Evolutionary conservation across 2,113 vertebrate species (phyloP).

Genomic region (Boulengeromyrus knoepffleri): DNA sequence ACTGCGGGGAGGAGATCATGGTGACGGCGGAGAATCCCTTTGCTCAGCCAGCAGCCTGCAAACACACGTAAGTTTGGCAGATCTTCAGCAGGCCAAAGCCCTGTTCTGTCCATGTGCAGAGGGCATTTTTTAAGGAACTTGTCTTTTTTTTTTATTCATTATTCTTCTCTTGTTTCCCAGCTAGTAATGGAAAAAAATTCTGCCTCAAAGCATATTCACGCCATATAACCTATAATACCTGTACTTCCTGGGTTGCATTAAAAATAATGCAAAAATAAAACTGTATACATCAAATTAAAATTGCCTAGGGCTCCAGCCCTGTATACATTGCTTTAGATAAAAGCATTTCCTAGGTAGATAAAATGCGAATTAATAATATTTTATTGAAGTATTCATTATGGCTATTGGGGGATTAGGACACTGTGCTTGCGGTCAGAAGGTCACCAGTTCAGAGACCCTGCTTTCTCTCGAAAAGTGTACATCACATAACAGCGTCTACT

Average conservation of each 20-base stretch:
- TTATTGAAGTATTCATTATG: not conserved
- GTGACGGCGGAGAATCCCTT: not conserved
- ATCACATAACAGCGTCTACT: not conserved
- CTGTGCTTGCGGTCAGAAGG: not conserved
- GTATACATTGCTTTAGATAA: not conserved
- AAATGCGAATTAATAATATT: not conserved
- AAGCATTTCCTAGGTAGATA: not conserved
- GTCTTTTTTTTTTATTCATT: not conserved
- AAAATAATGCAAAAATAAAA: not conserved
- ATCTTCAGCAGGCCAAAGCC: not conserved
- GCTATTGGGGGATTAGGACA: not conserved
- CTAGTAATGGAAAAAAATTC: not conserved
- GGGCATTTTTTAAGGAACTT: not conserved
- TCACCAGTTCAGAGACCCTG: not conserved
- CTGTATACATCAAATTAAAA: not conserved
- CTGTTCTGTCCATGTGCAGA: not conserved
- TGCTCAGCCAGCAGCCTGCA: not conserved
- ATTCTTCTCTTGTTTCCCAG: not conserved
- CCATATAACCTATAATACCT: not conserved
- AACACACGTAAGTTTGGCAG: not conserved
- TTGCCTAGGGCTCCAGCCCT: not conserved
- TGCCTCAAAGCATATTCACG: not conserved
- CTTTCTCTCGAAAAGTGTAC: not conserved
- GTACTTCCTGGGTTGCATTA: not conserved
- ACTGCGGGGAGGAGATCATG: not conserved